Conservation (phyloP, 2,113 vertebrate genomes). For the Callipepla squamata region DNA sequence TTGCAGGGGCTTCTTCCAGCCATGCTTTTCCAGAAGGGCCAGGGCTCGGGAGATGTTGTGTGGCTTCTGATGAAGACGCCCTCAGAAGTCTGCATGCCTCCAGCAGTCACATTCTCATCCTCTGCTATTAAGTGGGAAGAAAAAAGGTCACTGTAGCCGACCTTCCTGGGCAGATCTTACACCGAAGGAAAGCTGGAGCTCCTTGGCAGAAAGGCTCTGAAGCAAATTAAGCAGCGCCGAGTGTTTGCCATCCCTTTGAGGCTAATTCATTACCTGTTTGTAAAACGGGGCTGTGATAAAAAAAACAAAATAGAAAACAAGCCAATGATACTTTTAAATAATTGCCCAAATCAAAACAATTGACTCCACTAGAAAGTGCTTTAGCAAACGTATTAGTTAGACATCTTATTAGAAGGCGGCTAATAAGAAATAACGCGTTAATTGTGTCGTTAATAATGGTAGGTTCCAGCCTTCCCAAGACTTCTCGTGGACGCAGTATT, state of each 20-base stretch:
- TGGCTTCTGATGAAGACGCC: neutral
- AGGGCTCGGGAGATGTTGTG: neutral
- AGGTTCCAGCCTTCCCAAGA: neutral
- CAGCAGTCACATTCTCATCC: neutral
- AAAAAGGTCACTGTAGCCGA: neutral
- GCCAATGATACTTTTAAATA: neutral
- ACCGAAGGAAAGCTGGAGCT: neutral
- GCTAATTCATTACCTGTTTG: neutral
- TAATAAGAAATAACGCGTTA: neutral
- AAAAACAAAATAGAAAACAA: neutral
- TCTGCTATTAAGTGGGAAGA: neutral
- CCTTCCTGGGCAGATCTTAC: neutral
- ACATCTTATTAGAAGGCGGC: neutral
- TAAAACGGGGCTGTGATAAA: neutral
- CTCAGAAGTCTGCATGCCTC: neutral
- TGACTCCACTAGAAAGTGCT: neutral
- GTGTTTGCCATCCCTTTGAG: neutral
- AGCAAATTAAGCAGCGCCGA: neutral
- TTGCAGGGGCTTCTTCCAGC: neutral
- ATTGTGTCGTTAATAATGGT: neutral
- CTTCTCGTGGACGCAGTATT: neutral
- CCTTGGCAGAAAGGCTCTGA: neutral
- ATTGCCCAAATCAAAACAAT: constrained; percentile 21
- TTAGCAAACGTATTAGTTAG: constrained; percentile 3
- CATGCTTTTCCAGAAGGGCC: neutral